A percentile compares a stretch with the other conserved stretches of the same genome.
phyloP scores from a whole-genome alignment of 2,797 vertebrate genomes.

The Bufotes viridis region DNA sequence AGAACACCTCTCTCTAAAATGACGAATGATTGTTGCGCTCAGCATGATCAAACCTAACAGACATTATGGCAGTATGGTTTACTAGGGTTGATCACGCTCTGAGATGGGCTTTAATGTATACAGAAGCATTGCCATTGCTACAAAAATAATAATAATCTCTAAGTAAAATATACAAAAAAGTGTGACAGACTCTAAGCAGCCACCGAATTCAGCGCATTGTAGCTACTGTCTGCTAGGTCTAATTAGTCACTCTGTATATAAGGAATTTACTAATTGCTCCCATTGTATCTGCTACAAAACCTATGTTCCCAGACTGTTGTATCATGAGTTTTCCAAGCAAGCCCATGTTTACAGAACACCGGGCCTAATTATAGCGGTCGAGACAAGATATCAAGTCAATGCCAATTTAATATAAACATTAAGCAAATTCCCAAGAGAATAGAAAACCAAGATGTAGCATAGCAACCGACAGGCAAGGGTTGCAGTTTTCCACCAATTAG shows the following conservation, averaged over 20 bases:
- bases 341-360: constrained; percentile 52
- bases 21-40: no score
- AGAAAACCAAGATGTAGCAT: constrained; percentile 27
- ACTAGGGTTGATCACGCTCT: no score
- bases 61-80: no score
- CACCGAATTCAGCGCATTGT: background rate
- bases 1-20: no score
- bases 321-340: constrained; percentile 36
- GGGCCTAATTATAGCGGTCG: constrained; percentile 45
- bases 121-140: background rate
- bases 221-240: background rate
- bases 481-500: constrained; percentile 29
- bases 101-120: background rate
- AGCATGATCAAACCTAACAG: no score
- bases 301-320: constrained; percentile 35
- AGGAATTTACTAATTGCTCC: constrained; percentile 30
- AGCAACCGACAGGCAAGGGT: constrained; percentile 24
- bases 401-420: constrained; percentile 46
- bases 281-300: constrained; percentile 24
- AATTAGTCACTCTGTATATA: background rate
- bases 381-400: constrained; percentile 58
- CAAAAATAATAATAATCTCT: background rate
- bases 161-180: background rate
- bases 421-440: constrained; percentile 47
- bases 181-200: background rate